Base-by-base conservation (phyloP, 1,140 invertebrate species). In the Zeugodacus cucurbitae region DNA sequence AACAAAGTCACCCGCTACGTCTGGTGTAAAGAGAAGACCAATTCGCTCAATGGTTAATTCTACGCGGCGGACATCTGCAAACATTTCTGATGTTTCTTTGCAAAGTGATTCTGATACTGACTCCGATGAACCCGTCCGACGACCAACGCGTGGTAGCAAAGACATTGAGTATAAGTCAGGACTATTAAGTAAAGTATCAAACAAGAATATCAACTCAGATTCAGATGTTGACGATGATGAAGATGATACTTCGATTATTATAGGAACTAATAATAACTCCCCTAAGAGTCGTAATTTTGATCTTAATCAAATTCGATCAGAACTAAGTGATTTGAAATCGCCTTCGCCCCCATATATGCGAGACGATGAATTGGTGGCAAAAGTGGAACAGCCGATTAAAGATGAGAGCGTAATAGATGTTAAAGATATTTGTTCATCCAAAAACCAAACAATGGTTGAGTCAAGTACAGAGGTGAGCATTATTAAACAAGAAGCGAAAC, bases 271-370 rank as follows among this genome's bases (percentile, higher is more conserved):
- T 41, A 85, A 1, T 59, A 90, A 89, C 88, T 90, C 70, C 44
- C 70, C 87, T 22, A 96, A 96, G 89, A 96, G 96, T 22, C 94
- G 96, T 6, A 96, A 97, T 91, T 97, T 97, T 90, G 97, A 97
- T 94, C 94, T 97, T 2, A 97, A 96, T 93, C 96, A 97, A 94
- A 97, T 97, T 88, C 94, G 97, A 89, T 97, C 96, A 0, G 97
- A 98, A 92, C 91, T 97, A 1, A 98, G 97, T 93, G 97, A 85
- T 0, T 86, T 89, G 10, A 90, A 90, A 78, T 87, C 87, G 91
- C 94, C 59, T 88, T 93, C 88, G n/a, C 58, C 87, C 20, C 59
- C 88, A 58, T 37, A 57, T 3, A 87, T 91, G 6, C 17, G 88
- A 86, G 78, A 90, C 89, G 85, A 67, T 20, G 89, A 90, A 59